phyloP scores from a whole-genome alignment of 2,113 vertebrate genomes.

The Geothlypis trichas region DNA sequence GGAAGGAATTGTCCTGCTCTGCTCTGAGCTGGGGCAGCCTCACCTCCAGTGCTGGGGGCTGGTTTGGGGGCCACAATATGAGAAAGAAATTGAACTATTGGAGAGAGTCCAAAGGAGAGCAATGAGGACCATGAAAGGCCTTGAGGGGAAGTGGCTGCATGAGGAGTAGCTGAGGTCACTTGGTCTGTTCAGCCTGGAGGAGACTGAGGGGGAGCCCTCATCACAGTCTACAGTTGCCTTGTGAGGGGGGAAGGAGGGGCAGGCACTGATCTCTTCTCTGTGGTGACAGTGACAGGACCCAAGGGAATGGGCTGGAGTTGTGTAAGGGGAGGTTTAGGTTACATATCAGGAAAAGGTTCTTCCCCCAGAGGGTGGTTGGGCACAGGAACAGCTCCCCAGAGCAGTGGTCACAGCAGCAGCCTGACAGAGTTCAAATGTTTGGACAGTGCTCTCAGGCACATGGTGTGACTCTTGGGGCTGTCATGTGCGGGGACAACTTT shows the following conservation, averaged over 20 bases:
- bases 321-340: rapidly evolving
- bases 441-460: not conserved
- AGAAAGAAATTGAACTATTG: rapidly evolving
- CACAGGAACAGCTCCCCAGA: no score
- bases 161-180: not conserved
- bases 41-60: not conserved
- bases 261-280: not conserved
- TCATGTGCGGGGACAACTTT: not conserved
- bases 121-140: rapidly evolving
- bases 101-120: no score
- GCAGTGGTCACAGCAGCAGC: not conserved
- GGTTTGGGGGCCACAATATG: rapidly evolving
- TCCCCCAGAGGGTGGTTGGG: rapidly evolving
- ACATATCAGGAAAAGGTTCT: not conserved
- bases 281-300: not conserved
- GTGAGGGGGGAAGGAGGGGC: not conserved
- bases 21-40: not conserved
- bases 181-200: not conserved
- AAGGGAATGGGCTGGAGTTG: not conserved
- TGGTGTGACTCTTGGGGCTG: not conserved
- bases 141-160: rapidly evolving
- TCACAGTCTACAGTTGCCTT: rapidly evolving
- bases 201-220: not conserved
- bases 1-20: not conserved
- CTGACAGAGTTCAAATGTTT: not conserved